These are phyloP conservation scores for Girardia tigrina DNA, from an alignment of 2,888 invertebrate species.

Conservation along the genomic window DNA sequence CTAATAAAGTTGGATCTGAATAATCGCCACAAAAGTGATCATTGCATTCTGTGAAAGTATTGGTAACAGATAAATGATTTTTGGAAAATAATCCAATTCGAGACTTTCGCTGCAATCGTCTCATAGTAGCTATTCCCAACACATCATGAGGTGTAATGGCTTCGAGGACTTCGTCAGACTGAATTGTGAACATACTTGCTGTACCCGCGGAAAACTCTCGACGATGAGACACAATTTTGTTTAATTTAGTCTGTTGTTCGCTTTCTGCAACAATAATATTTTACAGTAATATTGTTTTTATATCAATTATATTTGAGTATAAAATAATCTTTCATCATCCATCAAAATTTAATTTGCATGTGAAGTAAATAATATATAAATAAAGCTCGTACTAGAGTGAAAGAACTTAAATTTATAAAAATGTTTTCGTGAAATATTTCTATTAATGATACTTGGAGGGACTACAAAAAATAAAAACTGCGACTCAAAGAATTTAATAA, in stretches of 20 bases:
- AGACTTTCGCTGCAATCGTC: neutral
- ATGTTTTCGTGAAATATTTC: too few relatives aligned
- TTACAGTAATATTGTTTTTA: too few relatives aligned
- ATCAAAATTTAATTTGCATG: too few relatives aligned
- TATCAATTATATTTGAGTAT: too few relatives aligned
- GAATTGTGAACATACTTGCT: neutral
- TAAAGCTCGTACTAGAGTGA: too few relatives aligned
- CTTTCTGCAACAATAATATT: too few relatives aligned
- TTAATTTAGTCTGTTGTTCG: neutral
- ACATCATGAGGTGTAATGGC: conserved; percentile 9
- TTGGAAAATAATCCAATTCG: neutral
- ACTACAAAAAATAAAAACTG: too few relatives aligned
- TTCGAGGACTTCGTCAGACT: neutral
- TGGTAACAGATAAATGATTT: neutral
- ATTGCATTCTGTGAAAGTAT: neutral
- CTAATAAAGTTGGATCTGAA: neutral
- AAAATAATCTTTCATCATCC: too few relatives aligned
- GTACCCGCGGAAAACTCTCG: neutral
- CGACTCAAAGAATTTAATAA: too few relatives aligned
- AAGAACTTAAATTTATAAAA: too few relatives aligned
- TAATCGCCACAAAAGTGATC: neutral
- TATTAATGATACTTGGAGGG: too few relatives aligned
- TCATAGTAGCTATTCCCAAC: neutral
- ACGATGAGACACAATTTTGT: neutral
- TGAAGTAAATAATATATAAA: too few relatives aligned